phyloP scores from a whole-genome alignment of 1,140 invertebrate species.

The Drosophila gunungcola region DNA sequence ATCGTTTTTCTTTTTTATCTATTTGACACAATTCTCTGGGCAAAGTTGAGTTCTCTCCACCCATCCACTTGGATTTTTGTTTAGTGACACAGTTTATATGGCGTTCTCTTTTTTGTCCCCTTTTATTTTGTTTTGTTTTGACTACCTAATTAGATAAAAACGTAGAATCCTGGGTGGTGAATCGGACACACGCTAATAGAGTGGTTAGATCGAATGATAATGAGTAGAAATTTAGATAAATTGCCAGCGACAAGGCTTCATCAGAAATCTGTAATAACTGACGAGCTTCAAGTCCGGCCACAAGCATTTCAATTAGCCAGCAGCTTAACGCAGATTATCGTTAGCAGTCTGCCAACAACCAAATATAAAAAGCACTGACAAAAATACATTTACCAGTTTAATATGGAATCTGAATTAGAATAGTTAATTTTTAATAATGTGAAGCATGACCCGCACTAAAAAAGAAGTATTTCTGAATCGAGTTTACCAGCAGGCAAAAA shows the following conservation, averaged over 20 bases:
- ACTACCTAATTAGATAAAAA: conserved; percentile 79
- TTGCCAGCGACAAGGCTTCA: conserved; percentile 30
- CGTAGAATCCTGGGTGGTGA: conserved; percentile 31
- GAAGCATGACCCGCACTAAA: too few relatives aligned
- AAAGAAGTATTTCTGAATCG: too few relatives aligned
- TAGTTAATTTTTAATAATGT: too few relatives aligned
- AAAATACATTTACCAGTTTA: not conserved
- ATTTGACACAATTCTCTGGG: conserved; percentile 80
- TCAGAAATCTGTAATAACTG: conserved; percentile 37
- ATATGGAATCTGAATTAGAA: too few relatives aligned
- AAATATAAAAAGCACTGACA: conserved; percentile 1
- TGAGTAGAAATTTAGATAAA: conserved; percentile 39
- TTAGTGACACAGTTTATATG: conserved; percentile 81
- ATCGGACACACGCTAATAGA: conserved; percentile 17
- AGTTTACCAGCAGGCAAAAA: too few relatives aligned
- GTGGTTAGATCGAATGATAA: conserved; percentile 34
- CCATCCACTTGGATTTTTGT: conserved; percentile 60
- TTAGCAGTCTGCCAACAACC: not conserved
- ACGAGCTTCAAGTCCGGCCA: conserved; percentile 28
- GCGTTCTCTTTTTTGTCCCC: conserved; percentile 36
- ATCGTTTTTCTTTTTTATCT: conserved; percentile 75
- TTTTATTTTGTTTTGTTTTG: conserved; percentile 48
- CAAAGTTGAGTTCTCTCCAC: conserved; percentile 63
- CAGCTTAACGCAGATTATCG: conserved; percentile 37
- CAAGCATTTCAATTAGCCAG: conserved; percentile 59